Conservation (phyloP, 2,797 vertebrate species). For the Scolopax bukidnonensis region DNA sequence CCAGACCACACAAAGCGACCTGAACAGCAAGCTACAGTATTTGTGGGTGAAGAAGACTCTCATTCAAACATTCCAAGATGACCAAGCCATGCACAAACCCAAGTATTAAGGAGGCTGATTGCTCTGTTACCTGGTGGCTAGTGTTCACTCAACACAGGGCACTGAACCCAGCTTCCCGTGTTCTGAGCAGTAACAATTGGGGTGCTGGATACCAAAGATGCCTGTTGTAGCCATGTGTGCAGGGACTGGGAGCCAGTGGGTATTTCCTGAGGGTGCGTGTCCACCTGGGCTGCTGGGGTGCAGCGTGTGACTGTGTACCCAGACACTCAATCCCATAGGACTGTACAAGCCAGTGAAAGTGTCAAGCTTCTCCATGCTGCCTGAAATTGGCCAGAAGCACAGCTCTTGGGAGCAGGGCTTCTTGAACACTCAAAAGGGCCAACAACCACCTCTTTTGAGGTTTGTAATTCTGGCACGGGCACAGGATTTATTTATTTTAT, state of each 20-base stretch:
- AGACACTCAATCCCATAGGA: neutral
- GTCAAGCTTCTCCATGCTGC: fast-evolving
- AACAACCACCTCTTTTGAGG: neutral
- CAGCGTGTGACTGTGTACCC: neutral
- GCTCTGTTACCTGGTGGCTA: neutral
- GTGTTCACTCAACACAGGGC: neutral
- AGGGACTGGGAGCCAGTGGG: too few species aligned
- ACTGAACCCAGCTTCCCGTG: neutral
- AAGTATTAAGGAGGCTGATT: neutral
- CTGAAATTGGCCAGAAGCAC: neutral
- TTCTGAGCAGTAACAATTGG: neutral
- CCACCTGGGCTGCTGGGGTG: neutral
- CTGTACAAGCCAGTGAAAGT: too few species aligned
- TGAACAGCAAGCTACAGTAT: neutral
- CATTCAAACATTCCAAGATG: neutral
- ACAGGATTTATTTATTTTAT: too few species aligned
- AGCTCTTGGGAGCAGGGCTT: neutral
- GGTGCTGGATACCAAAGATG: neutral
- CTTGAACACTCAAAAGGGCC: neutral
- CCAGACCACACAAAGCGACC: slow-evolving; percentile 62
- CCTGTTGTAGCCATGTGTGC: neutral
- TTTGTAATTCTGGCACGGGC: neutral
- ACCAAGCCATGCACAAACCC: fast-evolving
- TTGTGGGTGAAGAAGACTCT: neutral
- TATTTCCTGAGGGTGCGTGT: neutral